These are phyloP conservation scores for Willowsia nigromaculata DNA, from an alignment of 2,888 invertebrate species.

Conservation along the genomic window DNA sequence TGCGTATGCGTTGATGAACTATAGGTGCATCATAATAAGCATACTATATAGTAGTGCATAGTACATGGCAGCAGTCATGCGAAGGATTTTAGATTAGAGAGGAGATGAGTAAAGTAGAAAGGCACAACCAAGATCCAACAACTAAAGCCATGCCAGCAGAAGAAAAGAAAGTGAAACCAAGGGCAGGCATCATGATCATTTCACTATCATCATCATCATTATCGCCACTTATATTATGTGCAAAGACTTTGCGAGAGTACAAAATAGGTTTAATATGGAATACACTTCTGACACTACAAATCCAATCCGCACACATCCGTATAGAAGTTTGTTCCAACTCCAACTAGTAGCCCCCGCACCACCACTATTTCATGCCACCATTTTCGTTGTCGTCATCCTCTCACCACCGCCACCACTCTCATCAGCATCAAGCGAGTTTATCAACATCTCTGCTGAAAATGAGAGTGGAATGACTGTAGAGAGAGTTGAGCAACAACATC, in stretches of 20 bases:
- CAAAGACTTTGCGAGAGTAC: not conserved
- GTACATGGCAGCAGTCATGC: slow-evolving; percentile 52
- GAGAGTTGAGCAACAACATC: slow-evolving; percentile 41
- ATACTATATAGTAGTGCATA: not conserved
- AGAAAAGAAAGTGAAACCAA: slow-evolving; percentile 65
- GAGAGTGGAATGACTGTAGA: not conserved
- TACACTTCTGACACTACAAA: not conserved
- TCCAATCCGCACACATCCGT: not conserved
- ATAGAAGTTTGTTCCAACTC: not conserved
- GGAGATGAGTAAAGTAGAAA: slow-evolving; percentile 30
- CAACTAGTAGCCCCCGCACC: too few relatives aligned
- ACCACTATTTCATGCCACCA: slow-evolving; percentile 25
- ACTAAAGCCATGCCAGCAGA: not conserved
- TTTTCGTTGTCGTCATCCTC: slow-evolving; percentile 51
- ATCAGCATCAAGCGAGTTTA: slow-evolving; percentile 52
- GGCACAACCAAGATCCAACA: slow-evolving; percentile 4
- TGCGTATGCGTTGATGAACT: not conserved
- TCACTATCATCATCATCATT: slow-evolving; percentile 27
- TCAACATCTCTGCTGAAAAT: slow-evolving; percentile 35
- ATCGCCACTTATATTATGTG: not conserved
- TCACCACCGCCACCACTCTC: not conserved
- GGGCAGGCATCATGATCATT: slow-evolving; percentile 47
- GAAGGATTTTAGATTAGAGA: slow-evolving; percentile 66
- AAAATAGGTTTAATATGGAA: not conserved
- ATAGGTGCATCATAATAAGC: not conserved